A percentile compares a stretch with the other conserved stretches of the same genome.
Evolutionary conservation across 2,113 vertebrate species (phyloP).

Genomic region (Oreochromis aureus): DNA sequence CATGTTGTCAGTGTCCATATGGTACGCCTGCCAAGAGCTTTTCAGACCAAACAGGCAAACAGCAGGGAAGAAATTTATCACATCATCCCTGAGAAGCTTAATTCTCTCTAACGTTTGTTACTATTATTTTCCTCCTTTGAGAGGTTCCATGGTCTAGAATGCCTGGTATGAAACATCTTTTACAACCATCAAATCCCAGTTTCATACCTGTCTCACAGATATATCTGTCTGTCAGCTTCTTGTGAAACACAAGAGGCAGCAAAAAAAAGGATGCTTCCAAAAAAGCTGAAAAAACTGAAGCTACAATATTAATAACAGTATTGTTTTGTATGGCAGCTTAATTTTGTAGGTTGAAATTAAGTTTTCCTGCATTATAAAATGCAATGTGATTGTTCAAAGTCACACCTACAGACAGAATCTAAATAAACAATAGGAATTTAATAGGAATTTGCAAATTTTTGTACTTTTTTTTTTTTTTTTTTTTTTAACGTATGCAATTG

Average conservation of each 20-base stretch:
- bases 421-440: background rate
- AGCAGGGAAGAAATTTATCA: background rate
- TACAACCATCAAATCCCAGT: background rate
- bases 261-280: background rate
- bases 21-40: conserved; percentile 3
- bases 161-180: background rate
- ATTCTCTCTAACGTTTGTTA: background rate
- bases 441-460: background rate
- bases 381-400: background rate
- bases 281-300: background rate
- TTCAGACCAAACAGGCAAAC: background rate
- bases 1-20: background rate
- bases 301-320: background rate
- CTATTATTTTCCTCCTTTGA: background rate
- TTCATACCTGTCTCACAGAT: background rate
- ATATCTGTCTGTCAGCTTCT: background rate
- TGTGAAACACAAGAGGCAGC: background rate
- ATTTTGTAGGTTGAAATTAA: background rate
- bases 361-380: background rate
- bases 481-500: background rate
- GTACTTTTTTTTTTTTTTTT: background rate
- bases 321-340: background rate
- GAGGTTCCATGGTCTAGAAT: background rate
- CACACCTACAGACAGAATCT: background rate
- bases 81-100: background rate